Conservation (phyloP, 2,113 vertebrate genomes). For the Heteronetta atricapilla region DNA sequence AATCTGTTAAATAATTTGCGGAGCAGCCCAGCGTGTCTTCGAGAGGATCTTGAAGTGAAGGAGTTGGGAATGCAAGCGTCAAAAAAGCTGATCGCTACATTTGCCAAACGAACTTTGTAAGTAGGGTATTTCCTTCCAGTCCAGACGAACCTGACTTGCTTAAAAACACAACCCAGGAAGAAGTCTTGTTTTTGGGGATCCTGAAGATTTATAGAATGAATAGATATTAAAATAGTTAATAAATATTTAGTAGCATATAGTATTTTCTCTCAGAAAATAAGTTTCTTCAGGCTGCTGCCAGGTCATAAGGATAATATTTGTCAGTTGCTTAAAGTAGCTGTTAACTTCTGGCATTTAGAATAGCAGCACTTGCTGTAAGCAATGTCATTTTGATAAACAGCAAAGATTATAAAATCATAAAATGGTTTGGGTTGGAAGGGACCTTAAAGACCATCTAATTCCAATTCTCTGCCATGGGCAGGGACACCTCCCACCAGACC, state of each 20-base stretch:
- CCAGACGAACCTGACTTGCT: neutral
- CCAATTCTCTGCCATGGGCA: no score
- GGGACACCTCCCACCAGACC: no score
- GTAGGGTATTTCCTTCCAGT: neutral
- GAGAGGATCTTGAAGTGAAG: neutral
- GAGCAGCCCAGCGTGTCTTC: neutral
- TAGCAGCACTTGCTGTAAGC: neutral
- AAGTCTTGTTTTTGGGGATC: neutral
- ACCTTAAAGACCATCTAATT: no score
- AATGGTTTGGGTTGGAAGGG: no score
- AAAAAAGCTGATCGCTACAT: neutral
- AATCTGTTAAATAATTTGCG: no score
- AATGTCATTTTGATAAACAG: neutral
- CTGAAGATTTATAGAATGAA: neutral
- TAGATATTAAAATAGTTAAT: neutral
- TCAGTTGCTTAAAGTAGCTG: neutral
- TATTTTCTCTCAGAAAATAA: neutral
- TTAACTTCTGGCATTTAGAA: neutral
- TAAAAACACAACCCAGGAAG: neutral
- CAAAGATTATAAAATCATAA: neutral
- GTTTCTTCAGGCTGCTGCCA: neutral
- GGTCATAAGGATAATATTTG: neutral
- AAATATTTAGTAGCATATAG: neutral
- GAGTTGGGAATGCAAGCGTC: neutral
- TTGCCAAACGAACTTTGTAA: neutral